Base-by-base conservation (phyloP, 64 coral and sea anemone species). In the Platygyra sinensis region DNA sequence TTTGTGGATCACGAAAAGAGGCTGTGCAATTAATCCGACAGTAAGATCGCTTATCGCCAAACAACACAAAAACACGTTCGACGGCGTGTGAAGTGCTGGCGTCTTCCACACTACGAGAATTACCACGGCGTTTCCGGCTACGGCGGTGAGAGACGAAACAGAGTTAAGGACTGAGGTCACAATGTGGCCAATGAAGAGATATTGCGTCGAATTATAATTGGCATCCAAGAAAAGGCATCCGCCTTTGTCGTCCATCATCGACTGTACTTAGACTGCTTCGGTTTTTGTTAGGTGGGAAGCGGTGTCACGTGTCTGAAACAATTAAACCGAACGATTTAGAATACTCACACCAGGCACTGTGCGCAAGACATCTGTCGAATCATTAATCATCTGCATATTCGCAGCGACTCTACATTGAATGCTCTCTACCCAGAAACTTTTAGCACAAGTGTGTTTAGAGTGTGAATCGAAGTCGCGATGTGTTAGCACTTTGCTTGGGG, bases 1-100 rank as follows among this genome's bases (percentile, higher is more conserved):
- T 67, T 91, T 91, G 28, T 94, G 72, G 74, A 74, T 62, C 33
- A 94, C 73, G 69, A 86, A 90, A 42, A 72, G 60, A 18, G 94
- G 94, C 12, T 95, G 94, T 20, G 76, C 84, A 62, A 95, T 74
- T 25, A 89, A 3, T 8, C 94, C 94, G 22, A 90, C 89, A 31
- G 83, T 73, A 18, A 95, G 17, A 46, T 92, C 94, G 13, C 84
- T 72, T 20, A 80, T 6, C n/a, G 94, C 94, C n/a, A 95, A 74
- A 33, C 94, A 76, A 18, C 72, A 77, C 22, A 95, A 63, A 28
- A 95, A 87, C 33, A 92, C 30, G 73, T 89, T 89, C 2, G 94
- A 89, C 0, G 78, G 90, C 10, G 63, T 78, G 42, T 89, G 94
- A 61, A 95, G 86, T 0, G 59, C 15, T 0, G 60, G 77, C 15